Conservation (phyloP, 2,113 vertebrate genomes). For the Tilapia sparmanii region DNA sequence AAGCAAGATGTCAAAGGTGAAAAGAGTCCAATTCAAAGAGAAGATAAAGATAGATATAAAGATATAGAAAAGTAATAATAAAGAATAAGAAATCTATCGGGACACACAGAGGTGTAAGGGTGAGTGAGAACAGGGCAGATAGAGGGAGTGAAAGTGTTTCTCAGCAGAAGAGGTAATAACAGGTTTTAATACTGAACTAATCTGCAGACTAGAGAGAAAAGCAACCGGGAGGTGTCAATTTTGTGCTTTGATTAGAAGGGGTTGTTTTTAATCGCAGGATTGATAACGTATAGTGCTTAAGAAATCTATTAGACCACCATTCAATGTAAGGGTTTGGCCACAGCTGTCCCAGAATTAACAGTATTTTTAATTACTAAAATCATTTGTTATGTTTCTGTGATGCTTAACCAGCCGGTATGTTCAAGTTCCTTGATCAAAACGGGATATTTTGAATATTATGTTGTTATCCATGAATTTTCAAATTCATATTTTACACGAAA, state of each 20-base stretch:
- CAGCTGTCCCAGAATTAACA: not conserved
- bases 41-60: not conserved
- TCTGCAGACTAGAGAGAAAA: not conserved
- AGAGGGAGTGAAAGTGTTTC: not conserved
- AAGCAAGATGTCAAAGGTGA: not conserved
- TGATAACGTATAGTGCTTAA: not conserved
- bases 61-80: not conserved
- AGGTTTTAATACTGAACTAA: not conserved
- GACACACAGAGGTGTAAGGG: not conserved
- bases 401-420: not conserved
- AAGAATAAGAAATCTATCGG: not conserved
- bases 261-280: not conserved
- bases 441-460: not conserved
- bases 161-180: not conserved
- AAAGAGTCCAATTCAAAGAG: not conserved
- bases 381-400: not conserved
- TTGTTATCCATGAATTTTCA: not conserved
- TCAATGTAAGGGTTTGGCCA: not conserved
- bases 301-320: not conserved
- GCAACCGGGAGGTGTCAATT: not conserved
- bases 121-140: not conserved
- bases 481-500: not conserved
- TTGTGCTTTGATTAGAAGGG: not conserved
- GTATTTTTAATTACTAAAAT: not conserved
- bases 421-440: not conserved